Evolutionary conservation across 2,113 vertebrate species (phyloP), one percentile per base, ranked within the genome.

Genomic region (Corapipo altera): DNA sequence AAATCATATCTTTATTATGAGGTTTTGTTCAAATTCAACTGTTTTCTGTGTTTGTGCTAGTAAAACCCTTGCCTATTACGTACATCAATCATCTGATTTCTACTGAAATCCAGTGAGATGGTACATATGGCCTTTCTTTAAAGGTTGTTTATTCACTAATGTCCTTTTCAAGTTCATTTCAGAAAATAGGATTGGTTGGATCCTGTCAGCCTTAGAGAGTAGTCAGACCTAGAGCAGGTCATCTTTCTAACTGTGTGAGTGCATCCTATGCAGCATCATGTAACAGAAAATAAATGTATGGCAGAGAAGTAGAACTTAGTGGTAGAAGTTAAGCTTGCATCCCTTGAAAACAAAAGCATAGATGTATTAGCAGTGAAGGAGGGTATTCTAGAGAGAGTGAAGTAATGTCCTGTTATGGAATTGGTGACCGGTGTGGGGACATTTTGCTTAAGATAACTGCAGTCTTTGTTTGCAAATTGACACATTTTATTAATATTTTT

Each of bases 221-320:
- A 58, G 21, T 76, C 51, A 59, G 49, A 46, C 28, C 8, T 65
- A 6, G 59, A 74, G 28, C 10, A 55, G 27, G 33, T 84, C 14
- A 20, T 43, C 10, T 54, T 65, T 77, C 10, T 62, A 20, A 18
- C 23, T 46, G 9, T 79, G 59, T 46, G 65, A 37, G 23, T 27
- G 37, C 16, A 39, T 80, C 37, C 20, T 44, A 1, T 70, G 46
- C 48, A 74, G 33, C 33, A 8, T n/a, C 28, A 67, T 4, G 24
- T 71, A 19, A 35, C 21, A 72, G 30, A 33, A 22, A 37, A 6
- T 6, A 51, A 44, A 33, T 0, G 0, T 37, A 15, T 52, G 41
- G 46, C n/a, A 80, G 67, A 33, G 28, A 69, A 64, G 24, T 9
- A 4, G 44, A 65, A 35, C 3, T 39, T 43, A 26, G 11, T 83